phyloP scores from a whole-genome alignment of 1,140 invertebrate genomes.

The Oreohelix idahoensis region DNA sequence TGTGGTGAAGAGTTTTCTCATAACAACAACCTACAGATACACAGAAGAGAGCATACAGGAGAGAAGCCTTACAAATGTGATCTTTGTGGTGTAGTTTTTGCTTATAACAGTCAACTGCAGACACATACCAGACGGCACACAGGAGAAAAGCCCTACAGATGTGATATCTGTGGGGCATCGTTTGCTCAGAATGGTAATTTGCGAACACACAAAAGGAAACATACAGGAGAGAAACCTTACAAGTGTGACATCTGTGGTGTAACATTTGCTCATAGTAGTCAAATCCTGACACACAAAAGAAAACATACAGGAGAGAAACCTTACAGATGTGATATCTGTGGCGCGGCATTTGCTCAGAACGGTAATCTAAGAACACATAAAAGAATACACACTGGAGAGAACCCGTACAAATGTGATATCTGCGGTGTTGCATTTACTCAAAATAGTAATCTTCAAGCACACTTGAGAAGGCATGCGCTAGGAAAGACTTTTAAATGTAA shows the following conservation, averaged over 20 bases:
- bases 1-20: neutral
- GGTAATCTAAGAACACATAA: conserved; percentile 11
- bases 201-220: neutral
- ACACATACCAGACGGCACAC: neutral
- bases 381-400: conserved; percentile 17
- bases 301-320: conserved; percentile 35
- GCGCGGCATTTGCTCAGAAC: neutral
- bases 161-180: conserved; percentile 25
- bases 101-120: neutral
- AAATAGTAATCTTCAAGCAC: neutral
- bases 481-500: neutral
- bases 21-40: neutral
- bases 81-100: neutral
- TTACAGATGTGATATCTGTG: conserved; percentile 17
- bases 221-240: conserved; percentile 25
- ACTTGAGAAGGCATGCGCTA: neutral
- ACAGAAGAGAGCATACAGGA: conserved; percentile 16
- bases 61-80: conserved; percentile 15
- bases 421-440: neutral
- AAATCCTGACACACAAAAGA: neutral
- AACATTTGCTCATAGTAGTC: neutral
- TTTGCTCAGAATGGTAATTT: conserved; percentile 16
- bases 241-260: conserved; percentile 9
- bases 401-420: conserved; percentile 4
- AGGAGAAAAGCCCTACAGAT: conserved; percentile 5